A percentile compares a stretch with the other conserved stretches of the same genome.
phyloP scores from a whole-genome alignment of 2,113 vertebrate genomes.

The Helogale parvula region DNA sequence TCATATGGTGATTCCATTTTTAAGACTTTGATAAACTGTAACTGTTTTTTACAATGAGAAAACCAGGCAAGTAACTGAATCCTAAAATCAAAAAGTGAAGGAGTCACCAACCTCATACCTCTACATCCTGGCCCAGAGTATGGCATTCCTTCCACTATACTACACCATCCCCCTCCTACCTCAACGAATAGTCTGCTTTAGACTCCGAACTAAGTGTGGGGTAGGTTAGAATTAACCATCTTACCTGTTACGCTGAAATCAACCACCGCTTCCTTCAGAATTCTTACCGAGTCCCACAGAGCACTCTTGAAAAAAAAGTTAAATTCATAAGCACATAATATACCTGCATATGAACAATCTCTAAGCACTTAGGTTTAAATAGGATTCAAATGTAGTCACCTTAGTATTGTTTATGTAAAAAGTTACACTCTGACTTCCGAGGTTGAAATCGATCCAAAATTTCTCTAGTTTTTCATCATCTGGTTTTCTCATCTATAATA shows the following conservation, averaged over 20 bases:
- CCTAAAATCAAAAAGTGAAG: neutral
- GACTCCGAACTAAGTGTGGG: neutral
- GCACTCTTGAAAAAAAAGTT: slow-evolving; percentile 80
- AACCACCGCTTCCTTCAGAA: slow-evolving; percentile 84
- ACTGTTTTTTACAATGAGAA: neutral
- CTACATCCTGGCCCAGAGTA: too few species aligned
- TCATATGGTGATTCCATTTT: neutral
- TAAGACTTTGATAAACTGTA: neutral
- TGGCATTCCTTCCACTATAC: fast-evolving
- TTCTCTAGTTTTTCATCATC: slow-evolving; percentile 90
- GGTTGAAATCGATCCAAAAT: slow-evolving; percentile 97
- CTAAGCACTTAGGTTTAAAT: neutral
- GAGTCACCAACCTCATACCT: neutral
- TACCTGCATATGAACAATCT: neutral
- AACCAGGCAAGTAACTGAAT: neutral
- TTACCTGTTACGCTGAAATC: slow-evolving; percentile 87
- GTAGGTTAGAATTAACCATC: neutral
- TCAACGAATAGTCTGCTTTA: neutral
- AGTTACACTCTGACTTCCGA: slow-evolving; percentile 89
- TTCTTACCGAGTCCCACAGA: slow-evolving; percentile 91
- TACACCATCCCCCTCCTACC: neutral
- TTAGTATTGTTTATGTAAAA: slow-evolving; percentile 91
- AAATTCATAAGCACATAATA: neutral
- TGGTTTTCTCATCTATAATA: slow-evolving; percentile 90
- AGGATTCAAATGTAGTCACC: slow-evolving; percentile 79